Base-by-base conservation (phyloP, 2,113 vertebrate genomes). In the Corythaeola cristata region DNA sequence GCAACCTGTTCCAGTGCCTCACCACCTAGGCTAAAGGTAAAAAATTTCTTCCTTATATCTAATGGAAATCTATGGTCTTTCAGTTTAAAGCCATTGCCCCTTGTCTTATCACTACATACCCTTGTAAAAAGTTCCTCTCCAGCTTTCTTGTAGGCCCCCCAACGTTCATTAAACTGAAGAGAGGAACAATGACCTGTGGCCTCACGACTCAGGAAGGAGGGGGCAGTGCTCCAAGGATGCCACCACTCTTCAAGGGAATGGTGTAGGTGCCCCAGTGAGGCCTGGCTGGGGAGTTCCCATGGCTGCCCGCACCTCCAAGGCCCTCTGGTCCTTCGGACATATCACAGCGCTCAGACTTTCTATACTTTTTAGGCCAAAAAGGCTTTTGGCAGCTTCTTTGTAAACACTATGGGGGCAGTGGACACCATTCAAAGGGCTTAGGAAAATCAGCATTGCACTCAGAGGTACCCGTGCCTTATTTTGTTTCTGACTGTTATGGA, bases 381-480 rank as follows among this genome's bases (percentile, higher is more conserved):
- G 35, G 47, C 19, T 85, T 68, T 11, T 55, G 19, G 41, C 9
- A 92, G 58, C 28, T 91, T 69, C 53, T 35, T 84, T 59, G 12
- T 55, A 10, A 76, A 28, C 6, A n/a, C 13, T 55, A 28, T 11
- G n/a, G 15, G 24, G 8, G 3, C n/a, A 76, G 26, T 0, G 4
- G 32, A 6, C 77, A 49, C 12, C 2, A 1, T 83, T 72, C 23
- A 47, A 62, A 69, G n/a, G 23, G 6, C 14, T 44, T 15, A 52
- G 55, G 52, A 27, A 56, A 26, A 1, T 3, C 19, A 76, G n/a
- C 8, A 52, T 22, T 0, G 0, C 15, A 6, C 39, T 47, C 11
- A 12, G 19, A 63, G n/a, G 28, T 26, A 59, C 5, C 47, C 11
- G 4, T 5, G 16, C 32, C n/a, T 62, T 32, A 39, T 39, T 78